A percentile compares a stretch with the other conserved stretches of the same genome.
These are phyloP conservation scores for Fringilla coelebs DNA, from an alignment of 2,797 vertebrate genomes.

Conservation along the genomic window DNA sequence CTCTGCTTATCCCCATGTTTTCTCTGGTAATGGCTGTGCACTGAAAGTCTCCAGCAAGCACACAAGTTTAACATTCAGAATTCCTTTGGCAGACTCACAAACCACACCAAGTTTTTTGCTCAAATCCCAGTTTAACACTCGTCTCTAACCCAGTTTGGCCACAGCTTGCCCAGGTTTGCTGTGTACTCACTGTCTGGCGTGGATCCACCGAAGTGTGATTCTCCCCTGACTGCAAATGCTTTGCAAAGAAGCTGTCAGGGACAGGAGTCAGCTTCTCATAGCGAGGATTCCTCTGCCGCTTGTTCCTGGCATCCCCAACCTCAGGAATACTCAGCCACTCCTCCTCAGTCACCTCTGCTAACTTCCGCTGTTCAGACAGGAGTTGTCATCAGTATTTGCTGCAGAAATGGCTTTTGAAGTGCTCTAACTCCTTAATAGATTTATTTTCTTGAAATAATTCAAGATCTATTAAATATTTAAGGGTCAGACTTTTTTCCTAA, in stretches of 20 bases:
- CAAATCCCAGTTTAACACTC: not conserved
- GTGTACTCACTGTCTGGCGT: conserved; percentile 85
- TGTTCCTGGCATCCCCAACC: conserved; percentile 96
- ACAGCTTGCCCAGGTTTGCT: not conserved
- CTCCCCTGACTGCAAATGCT: conserved; percentile 92
- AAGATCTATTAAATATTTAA: not conserved
- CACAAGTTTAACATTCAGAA: not conserved
- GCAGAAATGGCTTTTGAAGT: not conserved
- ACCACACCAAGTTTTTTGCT: not conserved
- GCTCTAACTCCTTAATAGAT: not conserved
- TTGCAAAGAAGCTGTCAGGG: conserved; percentile 97
- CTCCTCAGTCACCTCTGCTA: conserved; percentile 94
- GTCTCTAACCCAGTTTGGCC: fast-evolving
- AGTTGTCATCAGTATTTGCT: not conserved
- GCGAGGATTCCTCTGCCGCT: conserved; percentile 94
- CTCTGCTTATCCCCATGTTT: not conserved
- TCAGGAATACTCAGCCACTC: conserved; percentile 99
- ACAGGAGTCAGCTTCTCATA: conserved; percentile 97
- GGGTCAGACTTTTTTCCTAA: not conserved
- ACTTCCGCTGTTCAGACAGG: conserved; percentile 82
- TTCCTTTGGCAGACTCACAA: not conserved
- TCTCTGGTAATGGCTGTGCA: not conserved
- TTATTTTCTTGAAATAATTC: not conserved
- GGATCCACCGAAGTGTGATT: conserved; percentile 92
- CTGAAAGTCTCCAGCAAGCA: not conserved